Percentiles rank a stretch among this genome's conserved stretches.
Conservation (phyloP, 2,888 invertebrate species). For the Drosophila ochracea region DNA sequence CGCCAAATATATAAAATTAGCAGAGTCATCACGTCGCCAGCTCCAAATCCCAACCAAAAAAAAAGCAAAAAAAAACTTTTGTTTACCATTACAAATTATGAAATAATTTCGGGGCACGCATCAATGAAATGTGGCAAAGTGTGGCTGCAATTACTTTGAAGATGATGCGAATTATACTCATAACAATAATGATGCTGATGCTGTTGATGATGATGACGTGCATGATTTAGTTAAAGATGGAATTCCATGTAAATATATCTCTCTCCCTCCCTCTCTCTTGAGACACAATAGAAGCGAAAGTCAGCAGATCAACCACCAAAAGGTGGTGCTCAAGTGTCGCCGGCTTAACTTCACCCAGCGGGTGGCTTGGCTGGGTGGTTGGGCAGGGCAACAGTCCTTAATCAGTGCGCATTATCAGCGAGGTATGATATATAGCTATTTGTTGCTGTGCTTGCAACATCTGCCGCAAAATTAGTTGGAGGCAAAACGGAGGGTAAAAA, state of each 20-base stretch:
- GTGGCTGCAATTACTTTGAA: slow-evolving; percentile 73
- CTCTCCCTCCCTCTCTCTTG: background rate
- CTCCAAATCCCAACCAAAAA: slow-evolving; percentile 31
- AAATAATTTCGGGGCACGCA: slow-evolving; percentile 67
- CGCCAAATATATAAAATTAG: slow-evolving; percentile 37
- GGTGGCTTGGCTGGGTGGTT: slow-evolving; percentile 28
- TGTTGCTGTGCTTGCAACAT: slow-evolving; percentile 36
- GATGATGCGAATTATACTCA: slow-evolving; percentile 37
- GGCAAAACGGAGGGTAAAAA: background rate
- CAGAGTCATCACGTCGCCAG: slow-evolving; percentile 36
- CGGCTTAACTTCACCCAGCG: slow-evolving; percentile 36
- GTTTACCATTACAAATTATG: slow-evolving; percentile 49
- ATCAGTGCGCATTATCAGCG: slow-evolving; percentile 66
- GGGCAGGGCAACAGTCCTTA: slow-evolving; percentile 49
- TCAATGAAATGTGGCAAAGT: slow-evolving; percentile 53
- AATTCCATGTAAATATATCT: slow-evolving; percentile 30
- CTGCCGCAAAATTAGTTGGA: slow-evolving; percentile 30
- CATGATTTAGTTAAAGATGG: slow-evolving; percentile 23
- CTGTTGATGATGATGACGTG: slow-evolving; percentile 51
- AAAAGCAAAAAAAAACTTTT: background rate
- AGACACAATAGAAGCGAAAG: slow-evolving; percentile 56
- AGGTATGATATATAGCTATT: slow-evolving; percentile 69
- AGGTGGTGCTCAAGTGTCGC: slow-evolving; percentile 29
- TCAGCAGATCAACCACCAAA: slow-evolving; percentile 67
- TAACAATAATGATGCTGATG: slow-evolving; percentile 40